phyloP scores from a whole-genome alignment of 2,113 vertebrate genomes.

The Ia io region DNA sequence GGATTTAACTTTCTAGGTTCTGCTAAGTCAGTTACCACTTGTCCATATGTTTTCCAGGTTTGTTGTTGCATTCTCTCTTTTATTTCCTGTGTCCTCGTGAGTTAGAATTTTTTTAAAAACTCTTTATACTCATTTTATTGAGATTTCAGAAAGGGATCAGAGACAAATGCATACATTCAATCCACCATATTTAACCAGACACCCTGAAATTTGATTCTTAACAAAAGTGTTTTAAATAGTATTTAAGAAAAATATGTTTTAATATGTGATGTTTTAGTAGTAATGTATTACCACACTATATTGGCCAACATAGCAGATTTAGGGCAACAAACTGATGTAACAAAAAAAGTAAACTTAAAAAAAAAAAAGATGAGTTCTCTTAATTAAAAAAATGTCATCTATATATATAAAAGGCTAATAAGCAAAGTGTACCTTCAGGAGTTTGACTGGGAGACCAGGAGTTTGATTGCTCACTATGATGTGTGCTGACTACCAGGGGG shows the following conservation, averaged over 20 bases:
- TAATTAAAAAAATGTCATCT: slow-evolving; percentile 9
- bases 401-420: too few species aligned
- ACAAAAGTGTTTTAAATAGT: background rate
- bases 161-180: background rate
- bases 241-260: slow-evolving; percentile 19
- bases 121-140: background rate
- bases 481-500: too few species aligned
- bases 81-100: background rate
- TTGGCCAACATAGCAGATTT: background rate
- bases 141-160: background rate
- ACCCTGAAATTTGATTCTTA: background rate
- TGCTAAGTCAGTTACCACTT: slow-evolving; percentile 18
- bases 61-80: background rate
- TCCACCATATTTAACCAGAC: background rate
- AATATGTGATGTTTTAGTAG: background rate
- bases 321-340: background rate
- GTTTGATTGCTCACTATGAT: too few species aligned
- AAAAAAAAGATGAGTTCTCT: slow-evolving; percentile 12
- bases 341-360: slow-evolving; percentile 28
- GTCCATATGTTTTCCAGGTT: background rate
- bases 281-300: background rate
- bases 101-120: background rate
- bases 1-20: slow-evolving; percentile 18
- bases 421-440: too few species aligned
- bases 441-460: too few species aligned